A percentile compares a stretch with the other conserved stretches of the same genome.
These are phyloP conservation scores for Centropyge bicolor DNA, from an alignment of 2,797 vertebrate species.

Conservation along the genomic window DNA sequence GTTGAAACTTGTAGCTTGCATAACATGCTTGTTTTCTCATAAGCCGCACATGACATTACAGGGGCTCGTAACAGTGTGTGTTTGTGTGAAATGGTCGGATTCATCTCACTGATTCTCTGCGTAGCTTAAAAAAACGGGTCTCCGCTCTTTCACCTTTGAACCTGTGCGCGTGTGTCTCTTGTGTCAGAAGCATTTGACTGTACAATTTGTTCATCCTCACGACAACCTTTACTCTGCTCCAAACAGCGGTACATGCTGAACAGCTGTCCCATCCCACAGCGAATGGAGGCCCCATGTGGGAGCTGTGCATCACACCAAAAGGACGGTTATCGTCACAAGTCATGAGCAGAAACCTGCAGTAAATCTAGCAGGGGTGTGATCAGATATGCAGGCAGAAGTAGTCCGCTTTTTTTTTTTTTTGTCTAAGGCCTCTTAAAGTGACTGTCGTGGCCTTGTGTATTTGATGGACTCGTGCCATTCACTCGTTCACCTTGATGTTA, in stretches of 20 bases:
- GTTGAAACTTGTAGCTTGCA: constrained; percentile 44
- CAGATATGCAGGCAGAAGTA: neutral
- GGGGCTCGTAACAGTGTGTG: neutral
- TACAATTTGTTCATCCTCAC: constrained; percentile 42
- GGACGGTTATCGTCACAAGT: constrained; percentile 14
- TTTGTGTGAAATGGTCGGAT: neutral
- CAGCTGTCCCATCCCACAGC: constrained; percentile 31
- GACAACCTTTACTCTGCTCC: constrained; percentile 49
- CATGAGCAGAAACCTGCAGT: neutral
- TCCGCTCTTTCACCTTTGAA: constrained; percentile 61
- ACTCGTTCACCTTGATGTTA: constrained; percentile 2
- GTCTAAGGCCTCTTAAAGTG: neutral
- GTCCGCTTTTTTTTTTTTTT: neutral
- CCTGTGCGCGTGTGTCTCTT: neutral
- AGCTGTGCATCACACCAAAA: neutral
- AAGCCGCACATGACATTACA: constrained; percentile 13
- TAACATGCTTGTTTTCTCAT: constrained; percentile 12
- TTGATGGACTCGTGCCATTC: constrained; percentile 15
- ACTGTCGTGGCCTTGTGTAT: neutral
- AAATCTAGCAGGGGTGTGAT: neutral
- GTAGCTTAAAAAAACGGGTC: neutral
- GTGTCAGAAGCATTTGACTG: constrained; percentile 19
- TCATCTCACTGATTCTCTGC: neutral
- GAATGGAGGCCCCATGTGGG: constrained; percentile 3
- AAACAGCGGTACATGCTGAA: neutral